Evolutionary conservation across 1,140 invertebrate species (phyloP).

Genomic region (Brachystomella parvula): DNA sequence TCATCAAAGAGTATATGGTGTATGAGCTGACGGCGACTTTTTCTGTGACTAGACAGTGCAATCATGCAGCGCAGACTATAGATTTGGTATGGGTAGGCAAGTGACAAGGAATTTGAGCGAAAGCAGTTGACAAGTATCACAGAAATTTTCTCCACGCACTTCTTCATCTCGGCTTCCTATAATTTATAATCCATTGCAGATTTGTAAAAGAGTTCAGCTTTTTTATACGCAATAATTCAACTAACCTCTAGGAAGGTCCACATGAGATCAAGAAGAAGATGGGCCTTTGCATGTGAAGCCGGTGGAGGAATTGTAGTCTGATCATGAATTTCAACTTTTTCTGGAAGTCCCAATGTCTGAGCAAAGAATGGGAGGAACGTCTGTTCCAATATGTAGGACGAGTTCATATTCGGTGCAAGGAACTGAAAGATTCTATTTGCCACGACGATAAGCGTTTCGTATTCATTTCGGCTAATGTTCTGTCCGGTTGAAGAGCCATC

Average conservation of each 20-base stretch:
- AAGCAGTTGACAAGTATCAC: constrained; percentile 50
- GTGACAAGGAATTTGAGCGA: constrained; percentile 51
- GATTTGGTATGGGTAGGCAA: constrained; percentile 54
- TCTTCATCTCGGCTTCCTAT: constrained; percentile 52
- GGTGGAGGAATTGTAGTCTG: background rate
- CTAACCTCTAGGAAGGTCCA: constrained; percentile 58
- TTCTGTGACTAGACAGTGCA: constrained; percentile 44
- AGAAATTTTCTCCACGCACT: constrained; percentile 53
- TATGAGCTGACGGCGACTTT: constrained; percentile 56
- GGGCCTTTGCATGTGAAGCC: constrained; percentile 37
- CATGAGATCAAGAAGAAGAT: constrained; percentile 52
- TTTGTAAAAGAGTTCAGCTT: background rate
- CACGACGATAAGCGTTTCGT: constrained; percentile 35
- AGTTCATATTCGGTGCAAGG: constrained; percentile 29
- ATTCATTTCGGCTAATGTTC: constrained; percentile 2
- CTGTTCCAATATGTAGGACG: constrained; percentile 29
- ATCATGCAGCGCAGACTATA: constrained; percentile 48
- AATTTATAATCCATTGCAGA: constrained; percentile 32
- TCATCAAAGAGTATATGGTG: constrained; percentile 51
- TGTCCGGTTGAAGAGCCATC: background rate
- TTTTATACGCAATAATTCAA: constrained; percentile 8
- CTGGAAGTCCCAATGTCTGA: constrained; percentile 23
- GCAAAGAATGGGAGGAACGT: constrained; percentile 32
- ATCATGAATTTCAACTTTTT: constrained; percentile 15
- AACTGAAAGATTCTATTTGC: constrained; percentile 28